phyloP scores from a whole-genome alignment of 2,888 invertebrate genomes.

The Sceliomorpha sp. region DNA sequence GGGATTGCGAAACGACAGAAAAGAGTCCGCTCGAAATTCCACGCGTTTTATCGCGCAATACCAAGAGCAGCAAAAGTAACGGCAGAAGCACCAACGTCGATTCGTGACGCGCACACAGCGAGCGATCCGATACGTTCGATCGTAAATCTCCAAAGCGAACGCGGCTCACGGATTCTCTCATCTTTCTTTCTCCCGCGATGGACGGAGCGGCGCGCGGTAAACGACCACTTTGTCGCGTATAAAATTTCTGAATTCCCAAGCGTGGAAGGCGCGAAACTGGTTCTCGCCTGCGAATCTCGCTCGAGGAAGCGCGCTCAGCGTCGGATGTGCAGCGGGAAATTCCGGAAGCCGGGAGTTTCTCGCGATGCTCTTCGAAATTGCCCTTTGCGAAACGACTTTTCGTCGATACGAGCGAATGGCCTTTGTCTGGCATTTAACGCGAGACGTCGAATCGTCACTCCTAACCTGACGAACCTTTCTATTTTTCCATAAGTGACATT shows the following conservation, averaged over 20 bases:
- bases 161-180: constrained; percentile 27
- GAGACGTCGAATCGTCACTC: no score
- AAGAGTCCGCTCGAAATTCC: constrained; percentile 49
- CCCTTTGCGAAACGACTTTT: no score
- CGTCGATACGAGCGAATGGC: no score
- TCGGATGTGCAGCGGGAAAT: constrained; percentile 26
- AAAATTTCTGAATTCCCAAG: constrained; percentile 57
- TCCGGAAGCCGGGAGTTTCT: constrained; percentile 21
- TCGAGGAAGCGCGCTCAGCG: constrained; percentile 19
- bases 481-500: no score
- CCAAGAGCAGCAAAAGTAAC: constrained; percentile 22
- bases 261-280: constrained; percentile 43
- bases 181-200: constrained; percentile 40
- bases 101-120: constrained; percentile 52
- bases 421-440: no score
- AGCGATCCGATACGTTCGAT: constrained; percentile 54
- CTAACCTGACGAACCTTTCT: no score
- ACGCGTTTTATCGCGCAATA: constrained; percentile 56
- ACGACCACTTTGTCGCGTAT: constrained; percentile 56
- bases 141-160: constrained; percentile 59
- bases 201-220: constrained; percentile 48
- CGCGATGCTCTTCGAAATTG: no score
- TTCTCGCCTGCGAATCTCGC: constrained; percentile 41
- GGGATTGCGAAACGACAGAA: constrained; percentile 30
- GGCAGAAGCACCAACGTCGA: constrained; percentile 23